Evolutionary conservation across 2,113 vertebrate species (phyloP).

Genomic region (Poeciliopsis turrubarensis): DNA sequence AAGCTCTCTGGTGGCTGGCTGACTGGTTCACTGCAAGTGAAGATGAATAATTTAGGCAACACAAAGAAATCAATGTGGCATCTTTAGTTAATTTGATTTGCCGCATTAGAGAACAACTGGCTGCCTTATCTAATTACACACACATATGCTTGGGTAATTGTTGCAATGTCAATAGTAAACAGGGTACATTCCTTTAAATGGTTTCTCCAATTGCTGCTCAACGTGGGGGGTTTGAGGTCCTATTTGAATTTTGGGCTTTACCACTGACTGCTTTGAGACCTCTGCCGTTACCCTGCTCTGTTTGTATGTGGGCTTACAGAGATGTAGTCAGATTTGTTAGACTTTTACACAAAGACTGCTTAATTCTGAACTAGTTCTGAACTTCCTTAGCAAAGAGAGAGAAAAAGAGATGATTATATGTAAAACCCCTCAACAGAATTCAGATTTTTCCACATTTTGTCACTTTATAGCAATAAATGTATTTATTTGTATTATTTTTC

Average conservation of each 20-base stretch:
- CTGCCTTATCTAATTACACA: conserved; percentile 80
- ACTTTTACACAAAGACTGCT: background rate
- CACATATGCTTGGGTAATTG: conserved; percentile 77
- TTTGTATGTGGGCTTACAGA: conserved; percentile 16
- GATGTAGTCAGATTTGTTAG: background rate
- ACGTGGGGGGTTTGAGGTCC: conserved; percentile 57
- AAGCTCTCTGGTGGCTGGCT: conserved; percentile 63
- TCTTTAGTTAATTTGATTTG: conserved; percentile 82
- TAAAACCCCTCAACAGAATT: background rate
- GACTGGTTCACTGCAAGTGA: conserved; percentile 69
- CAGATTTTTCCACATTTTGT: background rate
- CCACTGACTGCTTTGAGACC: conserved; percentile 21
- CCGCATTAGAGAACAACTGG: conserved; percentile 78
- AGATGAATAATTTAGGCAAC: conserved; percentile 80
- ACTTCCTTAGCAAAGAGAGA: background rate
- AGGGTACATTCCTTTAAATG: conserved; percentile 65
- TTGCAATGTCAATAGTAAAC: conserved; percentile 75
- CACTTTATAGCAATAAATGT: background rate
- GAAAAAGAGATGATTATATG: background rate
- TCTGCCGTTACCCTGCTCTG: conserved; percentile 34
- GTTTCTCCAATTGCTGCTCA: conserved; percentile 53
- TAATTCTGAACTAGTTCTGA: background rate
- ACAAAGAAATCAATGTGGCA: conserved; percentile 80
- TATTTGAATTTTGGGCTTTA: conserved; percentile 27
- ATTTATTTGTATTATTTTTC: too few relatives aligned